Conservation (phyloP, 2,888 invertebrate species). For the Sesia bembeciformis region DNA sequence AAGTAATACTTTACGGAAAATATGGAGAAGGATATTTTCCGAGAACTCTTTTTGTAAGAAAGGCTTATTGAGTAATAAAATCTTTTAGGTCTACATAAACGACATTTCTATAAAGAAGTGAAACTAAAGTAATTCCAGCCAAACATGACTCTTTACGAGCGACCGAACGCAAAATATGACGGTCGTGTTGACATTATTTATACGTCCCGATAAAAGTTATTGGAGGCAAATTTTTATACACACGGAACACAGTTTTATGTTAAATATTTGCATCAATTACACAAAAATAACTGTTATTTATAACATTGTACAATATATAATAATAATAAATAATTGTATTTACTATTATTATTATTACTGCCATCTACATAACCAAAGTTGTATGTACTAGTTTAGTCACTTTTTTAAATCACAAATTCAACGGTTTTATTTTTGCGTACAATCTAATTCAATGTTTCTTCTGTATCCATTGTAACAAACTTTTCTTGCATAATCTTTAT, state of each 20-base stretch:
- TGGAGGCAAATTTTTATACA: slow-evolving; percentile 21
- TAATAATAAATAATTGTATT: no score
- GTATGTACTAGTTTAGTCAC: no score
- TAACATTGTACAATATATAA: no score
- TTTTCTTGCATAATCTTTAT: no score
- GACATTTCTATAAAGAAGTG: slow-evolving; percentile 14
- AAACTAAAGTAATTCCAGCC: slow-evolving; percentile 27
- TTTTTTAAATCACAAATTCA: no score
- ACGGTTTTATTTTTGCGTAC: no score
- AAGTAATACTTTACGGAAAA: not conserved
- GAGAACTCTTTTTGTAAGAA: not conserved
- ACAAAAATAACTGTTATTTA: no score
- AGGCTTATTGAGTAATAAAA: slow-evolving; percentile 13
- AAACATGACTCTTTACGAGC: slow-evolving; percentile 29
- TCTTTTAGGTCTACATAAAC: slow-evolving; percentile 9
- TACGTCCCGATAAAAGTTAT: slow-evolving; percentile 28
- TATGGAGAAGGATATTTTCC: not conserved
- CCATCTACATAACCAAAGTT: no score
- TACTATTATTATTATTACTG: no score
- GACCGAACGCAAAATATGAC: slow-evolving; percentile 31
- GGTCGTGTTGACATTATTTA: slow-evolving; percentile 34
- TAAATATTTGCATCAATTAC: slow-evolving; percentile 6
- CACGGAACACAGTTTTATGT: not conserved
- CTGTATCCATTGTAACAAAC: no score
- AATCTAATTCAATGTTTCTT: no score